Evolutionary conservation across 23 tunicate species (phyloP).

Genomic region (Halocynthia aurantium): DNA sequence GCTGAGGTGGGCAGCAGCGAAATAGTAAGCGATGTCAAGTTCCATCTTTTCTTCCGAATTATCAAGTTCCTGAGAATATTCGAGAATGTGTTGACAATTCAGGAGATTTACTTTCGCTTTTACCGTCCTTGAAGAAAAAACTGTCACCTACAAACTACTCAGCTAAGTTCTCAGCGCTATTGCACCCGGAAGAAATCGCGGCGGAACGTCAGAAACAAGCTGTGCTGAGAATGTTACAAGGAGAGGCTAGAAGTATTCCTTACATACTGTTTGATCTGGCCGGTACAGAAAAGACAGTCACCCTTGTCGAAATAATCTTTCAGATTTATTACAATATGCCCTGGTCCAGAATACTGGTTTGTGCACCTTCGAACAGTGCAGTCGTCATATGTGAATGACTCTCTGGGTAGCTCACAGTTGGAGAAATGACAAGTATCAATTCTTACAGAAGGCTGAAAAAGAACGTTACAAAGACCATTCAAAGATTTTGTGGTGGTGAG

Average conservation of each 20-base stretch:
- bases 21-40: slow-evolving; percentile 13
- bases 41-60: slow-evolving; percentile 86
- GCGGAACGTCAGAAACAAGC: slow-evolving; percentile 59
- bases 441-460: slow-evolving; percentile 55
- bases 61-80: slow-evolving; percentile 49
- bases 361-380: slow-evolving; percentile 96
- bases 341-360: slow-evolving; percentile 56
- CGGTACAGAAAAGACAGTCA: slow-evolving; percentile 91
- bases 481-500: slow-evolving; percentile 40
- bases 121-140: slow-evolving; percentile 35
- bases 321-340: slow-evolving; percentile 37
- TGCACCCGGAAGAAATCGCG: slow-evolving; percentile 61
- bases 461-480: slow-evolving; percentile 31
- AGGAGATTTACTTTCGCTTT: slow-evolving; percentile 34
- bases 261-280: slow-evolving; percentile 86
- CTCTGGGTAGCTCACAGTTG: slow-evolving; percentile 26
- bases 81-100: slow-evolving; percentile 29
- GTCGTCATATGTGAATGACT: slow-evolving; percentile 75
- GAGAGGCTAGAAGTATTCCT: slow-evolving; percentile 35
- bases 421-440: slow-evolving; percentile 62
- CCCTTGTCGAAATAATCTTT: slow-evolving; percentile 71
- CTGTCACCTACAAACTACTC: slow-evolving; percentile 52
- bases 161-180: slow-evolving; percentile 40
- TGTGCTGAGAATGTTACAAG: slow-evolving; percentile 37
- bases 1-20: slow-evolving; percentile 48